Evolutionary conservation across 2,888 invertebrate genomes (phyloP).

Genomic region (Tuta absoluta): DNA sequence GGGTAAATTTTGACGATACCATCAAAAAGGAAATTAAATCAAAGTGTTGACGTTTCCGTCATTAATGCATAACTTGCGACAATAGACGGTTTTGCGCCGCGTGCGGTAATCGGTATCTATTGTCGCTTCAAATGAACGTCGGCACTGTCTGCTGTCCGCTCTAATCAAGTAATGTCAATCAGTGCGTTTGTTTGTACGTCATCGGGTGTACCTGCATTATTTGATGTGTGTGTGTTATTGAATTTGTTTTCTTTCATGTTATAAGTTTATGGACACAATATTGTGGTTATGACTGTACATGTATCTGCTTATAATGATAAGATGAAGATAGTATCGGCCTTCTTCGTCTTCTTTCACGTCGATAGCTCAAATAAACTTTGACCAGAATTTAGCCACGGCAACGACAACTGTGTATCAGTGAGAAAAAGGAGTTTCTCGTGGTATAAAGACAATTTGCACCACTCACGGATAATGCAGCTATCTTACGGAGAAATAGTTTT

Average conservation of each 20-base stretch:
- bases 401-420: too few species aligned
- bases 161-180: constrained; percentile 27
- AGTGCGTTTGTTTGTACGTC: constrained; percentile 22
- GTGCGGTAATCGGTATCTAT: constrained; percentile 3
- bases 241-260: neutral
- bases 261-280: neutral
- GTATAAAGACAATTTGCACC: too few species aligned
- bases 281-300: too few species aligned
- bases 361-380: too few species aligned
- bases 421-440: too few species aligned
- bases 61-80: neutral
- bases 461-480: too few species aligned
- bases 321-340: too few species aligned
- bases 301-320: too few species aligned
- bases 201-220: constrained; percentile 18
- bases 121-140: constrained; percentile 21
- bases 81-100: neutral
- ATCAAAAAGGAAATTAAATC: neutral
- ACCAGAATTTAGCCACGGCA: too few species aligned
- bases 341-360: too few species aligned
- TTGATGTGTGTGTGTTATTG: constrained; percentile 8
- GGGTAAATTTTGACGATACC: neutral
- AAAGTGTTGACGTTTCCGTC: neutral
- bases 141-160: constrained; percentile 19
- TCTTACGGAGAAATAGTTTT: too few species aligned